Evolutionary conservation across 2,113 vertebrate species (phyloP).

Genomic region (Corythornis madagascariensis): DNA sequence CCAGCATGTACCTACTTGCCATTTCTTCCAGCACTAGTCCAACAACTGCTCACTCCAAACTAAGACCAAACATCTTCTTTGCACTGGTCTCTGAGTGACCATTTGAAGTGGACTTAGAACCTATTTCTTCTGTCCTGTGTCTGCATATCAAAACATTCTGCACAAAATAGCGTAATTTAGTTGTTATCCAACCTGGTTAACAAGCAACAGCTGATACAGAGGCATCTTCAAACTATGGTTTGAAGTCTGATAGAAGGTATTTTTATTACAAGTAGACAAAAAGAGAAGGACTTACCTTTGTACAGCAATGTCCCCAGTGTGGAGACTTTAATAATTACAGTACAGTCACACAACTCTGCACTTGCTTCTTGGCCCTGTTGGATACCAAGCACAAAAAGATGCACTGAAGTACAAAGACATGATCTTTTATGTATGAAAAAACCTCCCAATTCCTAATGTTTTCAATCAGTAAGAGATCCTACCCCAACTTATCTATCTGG

Average conservation of each 20-base stretch:
- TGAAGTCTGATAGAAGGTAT: not conserved
- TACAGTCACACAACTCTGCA: not conserved
- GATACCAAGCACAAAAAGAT: not conserved
- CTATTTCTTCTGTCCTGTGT: not conserved
- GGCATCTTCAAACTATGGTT: not conserved
- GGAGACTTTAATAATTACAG: not conserved
- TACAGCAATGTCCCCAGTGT: not conserved
- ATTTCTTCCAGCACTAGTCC: not conserved
- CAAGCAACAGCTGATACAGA: not conserved
- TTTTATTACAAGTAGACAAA: not conserved
- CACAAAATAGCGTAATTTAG: not conserved
- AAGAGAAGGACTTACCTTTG: not conserved
- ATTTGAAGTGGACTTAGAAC: not conserved
- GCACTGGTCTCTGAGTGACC: too few species aligned
- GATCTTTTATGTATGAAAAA: not conserved
- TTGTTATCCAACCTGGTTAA: not conserved
- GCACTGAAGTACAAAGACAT: not conserved
- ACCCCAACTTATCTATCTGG: not conserved
- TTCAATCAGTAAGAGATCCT: not conserved
- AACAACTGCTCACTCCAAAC: not conserved
- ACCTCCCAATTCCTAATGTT: not conserved
- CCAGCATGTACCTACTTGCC: accelerated
- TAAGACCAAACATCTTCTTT: not conserved
- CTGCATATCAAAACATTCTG: not conserved
- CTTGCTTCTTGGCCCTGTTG: not conserved